phyloP scores from a whole-genome alignment of 2,797 vertebrate species.

The Urophycis tenuis region DNA sequence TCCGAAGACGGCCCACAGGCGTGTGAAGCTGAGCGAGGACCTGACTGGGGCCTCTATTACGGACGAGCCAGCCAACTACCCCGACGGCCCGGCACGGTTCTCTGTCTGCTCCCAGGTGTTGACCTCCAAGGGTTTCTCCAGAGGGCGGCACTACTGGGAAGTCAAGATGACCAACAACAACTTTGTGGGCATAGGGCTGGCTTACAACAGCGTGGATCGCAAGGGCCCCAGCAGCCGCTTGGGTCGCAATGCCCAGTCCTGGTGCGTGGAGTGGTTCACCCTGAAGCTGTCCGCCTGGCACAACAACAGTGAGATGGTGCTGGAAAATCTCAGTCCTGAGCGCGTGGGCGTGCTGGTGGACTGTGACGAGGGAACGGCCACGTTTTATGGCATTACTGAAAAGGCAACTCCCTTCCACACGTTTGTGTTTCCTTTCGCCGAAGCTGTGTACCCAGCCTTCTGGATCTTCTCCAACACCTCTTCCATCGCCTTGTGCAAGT shows the following conservation, averaged over 20 bases:
- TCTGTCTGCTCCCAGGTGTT: conserved; percentile 80
- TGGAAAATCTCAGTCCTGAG: conserved; percentile 67
- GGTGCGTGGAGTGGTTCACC: conserved; percentile 92
- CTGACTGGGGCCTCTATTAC: conserved; percentile 72
- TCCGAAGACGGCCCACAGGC: conserved; percentile 76
- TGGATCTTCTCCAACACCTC: conserved; percentile 85
- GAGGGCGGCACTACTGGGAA: conserved; percentile 90
- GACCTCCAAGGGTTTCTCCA: conserved; percentile 74
- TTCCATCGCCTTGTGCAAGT: conserved; percentile 67
- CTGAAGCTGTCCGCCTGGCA: conserved; percentile 86
- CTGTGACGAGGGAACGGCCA: conserved; percentile 69
- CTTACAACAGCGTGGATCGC: conserved; percentile 77
- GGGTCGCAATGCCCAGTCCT: conserved; percentile 82
- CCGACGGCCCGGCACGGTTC: conserved; percentile 70
- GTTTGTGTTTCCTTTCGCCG: conserved; percentile 69
- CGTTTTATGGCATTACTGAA: conserved; percentile 76
- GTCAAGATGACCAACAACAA: conserved; percentile 74
- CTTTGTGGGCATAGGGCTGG: conserved; percentile 82
- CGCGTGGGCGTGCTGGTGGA: conserved; percentile 82
- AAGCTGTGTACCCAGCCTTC: conserved; percentile 84
- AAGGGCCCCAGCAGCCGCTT: conserved; percentile 79
- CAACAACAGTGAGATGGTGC: conserved; percentile 68
- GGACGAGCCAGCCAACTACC: conserved; percentile 48
- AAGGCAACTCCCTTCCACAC: conserved; percentile 74
- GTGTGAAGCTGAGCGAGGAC: conserved; percentile 67